Percentiles rank a stretch among this genome's conserved stretches.
Conservation (phyloP, 2,888 invertebrate genomes). For the Sarcophaga caerulescens region DNA sequence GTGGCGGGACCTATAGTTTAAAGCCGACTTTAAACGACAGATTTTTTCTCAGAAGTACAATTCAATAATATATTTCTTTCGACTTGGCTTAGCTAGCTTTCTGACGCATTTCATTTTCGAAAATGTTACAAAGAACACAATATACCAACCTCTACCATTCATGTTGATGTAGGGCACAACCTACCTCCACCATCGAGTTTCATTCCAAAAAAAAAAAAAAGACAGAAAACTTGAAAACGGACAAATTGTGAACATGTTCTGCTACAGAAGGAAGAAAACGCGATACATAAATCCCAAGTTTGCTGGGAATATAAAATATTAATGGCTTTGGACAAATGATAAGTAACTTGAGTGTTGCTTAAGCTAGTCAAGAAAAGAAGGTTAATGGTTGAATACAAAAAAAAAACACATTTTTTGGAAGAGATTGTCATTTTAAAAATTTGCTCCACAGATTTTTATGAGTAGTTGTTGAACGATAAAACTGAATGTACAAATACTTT, state of each 20-base stretch:
- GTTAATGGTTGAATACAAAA: slow-evolving; percentile 49
- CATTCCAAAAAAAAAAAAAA: too few species aligned
- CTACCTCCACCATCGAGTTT: too few species aligned
- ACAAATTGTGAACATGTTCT: slow-evolving; percentile 19
- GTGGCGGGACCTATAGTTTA: too few species aligned
- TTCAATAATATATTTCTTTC: too few species aligned
- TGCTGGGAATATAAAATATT: slow-evolving; percentile 35
- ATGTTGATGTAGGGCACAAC: not conserved
- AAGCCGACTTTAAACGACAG: too few species aligned
- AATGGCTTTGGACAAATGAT: slow-evolving; percentile 30
- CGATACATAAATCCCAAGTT: not conserved
- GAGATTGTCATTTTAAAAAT: slow-evolving; percentile 1
- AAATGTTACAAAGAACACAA: too few species aligned
- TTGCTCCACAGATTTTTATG: not conserved
- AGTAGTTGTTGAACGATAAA: not conserved
- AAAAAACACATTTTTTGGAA: not conserved
- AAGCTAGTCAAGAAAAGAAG: not conserved
- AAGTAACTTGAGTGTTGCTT: not conserved
- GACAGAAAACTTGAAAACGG: not conserved
- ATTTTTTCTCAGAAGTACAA: too few species aligned
- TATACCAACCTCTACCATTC: too few species aligned
- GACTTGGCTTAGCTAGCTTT: too few species aligned
- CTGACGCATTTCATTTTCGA: too few species aligned
- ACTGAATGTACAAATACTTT: slow-evolving; percentile 8
- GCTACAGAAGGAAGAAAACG: slow-evolving; percentile 2